Conservation (phyloP, 2,888 invertebrate genomes). For the Orthosia gracilis region DNA sequence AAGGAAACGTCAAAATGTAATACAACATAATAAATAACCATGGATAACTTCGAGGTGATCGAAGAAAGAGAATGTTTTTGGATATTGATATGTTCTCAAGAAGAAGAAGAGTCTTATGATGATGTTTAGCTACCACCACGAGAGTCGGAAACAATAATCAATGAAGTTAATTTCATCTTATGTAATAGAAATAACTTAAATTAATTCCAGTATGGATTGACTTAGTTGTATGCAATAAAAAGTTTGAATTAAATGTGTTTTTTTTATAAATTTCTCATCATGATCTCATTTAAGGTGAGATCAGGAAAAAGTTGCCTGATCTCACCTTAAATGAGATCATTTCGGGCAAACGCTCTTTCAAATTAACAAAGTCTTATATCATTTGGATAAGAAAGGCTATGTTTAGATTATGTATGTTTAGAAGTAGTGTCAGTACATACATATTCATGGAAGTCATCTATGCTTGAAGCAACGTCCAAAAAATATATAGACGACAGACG, state of each 20-base stretch:
- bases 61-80: conserved; percentile 4
- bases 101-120: conserved; percentile 43
- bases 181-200: conserved; percentile 33
- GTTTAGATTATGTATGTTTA: too few species aligned
- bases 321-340: too few species aligned
- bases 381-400: too few species aligned
- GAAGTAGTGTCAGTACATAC: too few species aligned
- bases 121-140: conserved; percentile 57
- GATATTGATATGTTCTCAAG: conserved; percentile 24
- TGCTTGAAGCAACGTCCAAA: too few species aligned
- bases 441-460: too few species aligned
- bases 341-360: too few species aligned
- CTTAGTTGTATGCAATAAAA: conserved; percentile 55
- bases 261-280: not conserved
- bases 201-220: conserved; percentile 50
- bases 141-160: conserved; percentile 31
- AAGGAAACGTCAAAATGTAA: conserved; percentile 31
- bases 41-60: conserved; percentile 44
- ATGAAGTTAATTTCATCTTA: conserved; percentile 30
- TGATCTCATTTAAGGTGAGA: too few species aligned
- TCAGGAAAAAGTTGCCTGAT: not conserved
- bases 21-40: conserved; percentile 58
- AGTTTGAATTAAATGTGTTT: conserved; percentile 45
- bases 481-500: too few species aligned
- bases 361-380: too few species aligned